Conservation (phyloP, 2,888 invertebrate genomes). For the Stenoptilia bipunctidactyla region DNA sequence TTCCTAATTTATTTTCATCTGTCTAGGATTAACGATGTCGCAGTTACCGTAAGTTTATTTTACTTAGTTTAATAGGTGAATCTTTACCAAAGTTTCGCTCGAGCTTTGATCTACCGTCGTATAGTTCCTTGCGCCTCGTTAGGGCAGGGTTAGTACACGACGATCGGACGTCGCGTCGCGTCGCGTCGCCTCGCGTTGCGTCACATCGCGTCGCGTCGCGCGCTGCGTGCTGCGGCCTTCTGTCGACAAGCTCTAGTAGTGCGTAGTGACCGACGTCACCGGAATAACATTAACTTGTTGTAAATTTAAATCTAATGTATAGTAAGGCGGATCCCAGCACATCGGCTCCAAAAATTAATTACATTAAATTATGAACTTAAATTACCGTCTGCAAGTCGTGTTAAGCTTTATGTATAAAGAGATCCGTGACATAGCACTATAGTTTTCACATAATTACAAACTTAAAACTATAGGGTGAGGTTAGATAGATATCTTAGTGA, state of each 20-base stretch:
- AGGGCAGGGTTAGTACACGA: neutral
- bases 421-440: too few species aligned
- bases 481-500: too few species aligned
- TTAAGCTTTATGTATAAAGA: too few species aligned
- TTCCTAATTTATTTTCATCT: conserved; percentile 17
- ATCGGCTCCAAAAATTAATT: too few species aligned
- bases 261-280: neutral
- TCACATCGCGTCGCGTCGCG: neutral
- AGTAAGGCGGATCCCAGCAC: too few species aligned
- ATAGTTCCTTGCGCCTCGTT: conserved; percentile 11
- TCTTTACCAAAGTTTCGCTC: conserved; percentile 60
- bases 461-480: too few species aligned
- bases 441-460: too few species aligned
- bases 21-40: conserved; percentile 44
- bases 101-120: conserved; percentile 41
- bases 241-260: neutral
- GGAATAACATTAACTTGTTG: too few species aligned
- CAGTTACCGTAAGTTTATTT: conserved; percentile 66
- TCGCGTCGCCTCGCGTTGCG: conserved; percentile 7
- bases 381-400: neutral
- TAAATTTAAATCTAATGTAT: too few species aligned
- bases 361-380: neutral
- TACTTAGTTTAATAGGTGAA: conserved; percentile 57
- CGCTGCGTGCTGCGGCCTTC: neutral
- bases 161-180: too few species aligned